phyloP scores from a whole-genome alignment of 2,797 vertebrate genomes.

The Coccyzus lansbergi region DNA sequence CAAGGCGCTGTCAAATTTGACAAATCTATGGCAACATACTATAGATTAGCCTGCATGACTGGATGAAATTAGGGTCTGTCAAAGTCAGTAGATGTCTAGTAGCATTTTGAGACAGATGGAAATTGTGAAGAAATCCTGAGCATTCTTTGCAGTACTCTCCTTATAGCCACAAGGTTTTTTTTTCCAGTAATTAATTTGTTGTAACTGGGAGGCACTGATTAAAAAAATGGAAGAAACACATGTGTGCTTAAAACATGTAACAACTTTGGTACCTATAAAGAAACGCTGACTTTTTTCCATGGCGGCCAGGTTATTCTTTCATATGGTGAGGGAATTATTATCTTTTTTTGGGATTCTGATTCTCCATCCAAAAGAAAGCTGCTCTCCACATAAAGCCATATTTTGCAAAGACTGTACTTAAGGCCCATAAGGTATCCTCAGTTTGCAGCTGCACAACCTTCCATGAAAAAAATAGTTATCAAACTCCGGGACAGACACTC shows the following conservation, averaged over 20 bases:
- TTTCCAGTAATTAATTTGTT: background rate
- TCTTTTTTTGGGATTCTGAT: background rate
- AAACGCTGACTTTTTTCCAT: background rate
- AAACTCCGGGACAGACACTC: background rate
- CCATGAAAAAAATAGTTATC: background rate
- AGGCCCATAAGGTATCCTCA: background rate
- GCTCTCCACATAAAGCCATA: background rate
- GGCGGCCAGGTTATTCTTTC: background rate
- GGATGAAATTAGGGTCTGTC: background rate
- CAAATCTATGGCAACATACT: background rate
- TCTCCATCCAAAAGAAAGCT: background rate
- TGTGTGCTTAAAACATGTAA: fast-evolving
- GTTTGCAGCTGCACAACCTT: background rate
- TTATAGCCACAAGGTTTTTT: background rate
- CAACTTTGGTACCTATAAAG: background rate
- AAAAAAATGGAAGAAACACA: background rate
- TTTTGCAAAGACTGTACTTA: background rate
- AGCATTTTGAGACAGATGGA: background rate
- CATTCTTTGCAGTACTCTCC: background rate
- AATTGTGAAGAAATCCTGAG: background rate
- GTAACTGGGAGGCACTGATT: background rate
- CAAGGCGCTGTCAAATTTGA: background rate
- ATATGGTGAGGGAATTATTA: fast-evolving
- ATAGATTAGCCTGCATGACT: background rate
- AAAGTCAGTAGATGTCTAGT: background rate